A percentile compares a stretch with the other conserved stretches of the same genome.
Evolutionary conservation across 2,888 invertebrate species (phyloP).

Genomic region (Raillietiella orientalis): DNA sequence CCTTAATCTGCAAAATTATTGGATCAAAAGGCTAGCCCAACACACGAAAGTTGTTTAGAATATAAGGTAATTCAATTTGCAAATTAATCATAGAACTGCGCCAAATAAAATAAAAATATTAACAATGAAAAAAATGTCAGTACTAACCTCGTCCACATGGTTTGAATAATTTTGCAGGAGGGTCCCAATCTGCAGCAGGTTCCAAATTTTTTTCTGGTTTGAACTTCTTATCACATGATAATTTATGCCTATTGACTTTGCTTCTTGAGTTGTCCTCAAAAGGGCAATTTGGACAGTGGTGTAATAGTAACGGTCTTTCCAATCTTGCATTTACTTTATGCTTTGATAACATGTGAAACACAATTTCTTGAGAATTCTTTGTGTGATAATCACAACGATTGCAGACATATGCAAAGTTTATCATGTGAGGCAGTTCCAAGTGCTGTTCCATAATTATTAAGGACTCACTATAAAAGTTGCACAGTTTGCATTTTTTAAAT

Average conservation of each 20-base stretch:
- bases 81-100: too few species aligned
- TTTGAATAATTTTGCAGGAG: constrained; percentile 46
- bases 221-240: constrained; percentile 62
- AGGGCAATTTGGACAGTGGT: constrained; percentile 71
- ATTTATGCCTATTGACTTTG: constrained; percentile 52
- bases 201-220: constrained; percentile 48
- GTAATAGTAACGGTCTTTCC: constrained; percentile 51
- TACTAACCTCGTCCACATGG: too few species aligned
- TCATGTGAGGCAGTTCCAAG: constrained; percentile 67
- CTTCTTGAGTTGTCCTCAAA: constrained; percentile 80
- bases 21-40: too few species aligned
- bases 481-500: constrained; percentile 51
- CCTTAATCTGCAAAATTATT: too few species aligned
- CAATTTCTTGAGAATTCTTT: constrained; percentile 40
- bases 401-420: constrained; percentile 36
- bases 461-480: constrained; percentile 65
- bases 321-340: constrained; percentile 52
- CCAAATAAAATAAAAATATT: too few species aligned
- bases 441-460: constrained; percentile 49
- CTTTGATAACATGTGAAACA: constrained; percentile 66
- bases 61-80: too few species aligned
- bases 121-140: too few species aligned
- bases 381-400: constrained; percentile 50
- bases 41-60: too few species aligned
- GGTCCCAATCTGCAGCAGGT: constrained; percentile 62